Base-by-base conservation (phyloP, 2,113 vertebrate genomes). In the Toxostoma redivivum region DNA sequence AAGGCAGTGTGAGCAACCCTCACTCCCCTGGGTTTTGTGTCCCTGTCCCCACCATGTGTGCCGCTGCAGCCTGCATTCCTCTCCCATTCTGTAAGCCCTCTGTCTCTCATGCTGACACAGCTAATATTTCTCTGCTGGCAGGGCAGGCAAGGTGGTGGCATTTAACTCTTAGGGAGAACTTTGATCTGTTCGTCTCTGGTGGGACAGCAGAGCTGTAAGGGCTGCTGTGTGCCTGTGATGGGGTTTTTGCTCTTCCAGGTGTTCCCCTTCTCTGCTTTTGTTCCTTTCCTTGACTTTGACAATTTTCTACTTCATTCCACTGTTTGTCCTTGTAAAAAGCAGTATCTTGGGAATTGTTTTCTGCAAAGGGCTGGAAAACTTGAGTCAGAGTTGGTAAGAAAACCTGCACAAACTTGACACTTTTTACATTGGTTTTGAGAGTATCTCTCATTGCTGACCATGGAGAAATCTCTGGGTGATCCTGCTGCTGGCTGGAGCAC, bases 61-160 rank as follows among this genome's bases (percentile, higher is more conserved):
- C 84, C 91, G 77, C 81, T 90, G 93, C 87, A 62, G 85, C 94
- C 90, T 94, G 86, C 86, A 92, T 97, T 97, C 95, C 90, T 95
- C 82, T 90, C 80, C 1, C 7, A 25, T 86, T 93, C 27, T 0
- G 61, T 90, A 92, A 96, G 88, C 82, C 79, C 25, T 81, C 61
- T 84, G 85, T 88, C 76, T 81, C 93, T 88, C 0, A 0, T 1
- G 60, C 96, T 96, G 94, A 94, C 82, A 77, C 92, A 94, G 95
- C 94, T 86, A 48, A 45, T 96, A 15, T 86, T 96, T 96, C 93
- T 53, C 38, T 5, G 15, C 76, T 94, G 92, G 86, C 92, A 86
- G 86, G 67, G 76, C 86, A 76, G 56, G 60, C n/a, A 4, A 86
- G 53, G 76, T 51, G 37, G 44, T 78, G 82, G 76, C 86, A 69